Percentiles rank a stretch among this genome's conserved stretches.
Conservation (phyloP, 2,888 invertebrate genomes). For the Kryphioiulus occultus region DNA sequence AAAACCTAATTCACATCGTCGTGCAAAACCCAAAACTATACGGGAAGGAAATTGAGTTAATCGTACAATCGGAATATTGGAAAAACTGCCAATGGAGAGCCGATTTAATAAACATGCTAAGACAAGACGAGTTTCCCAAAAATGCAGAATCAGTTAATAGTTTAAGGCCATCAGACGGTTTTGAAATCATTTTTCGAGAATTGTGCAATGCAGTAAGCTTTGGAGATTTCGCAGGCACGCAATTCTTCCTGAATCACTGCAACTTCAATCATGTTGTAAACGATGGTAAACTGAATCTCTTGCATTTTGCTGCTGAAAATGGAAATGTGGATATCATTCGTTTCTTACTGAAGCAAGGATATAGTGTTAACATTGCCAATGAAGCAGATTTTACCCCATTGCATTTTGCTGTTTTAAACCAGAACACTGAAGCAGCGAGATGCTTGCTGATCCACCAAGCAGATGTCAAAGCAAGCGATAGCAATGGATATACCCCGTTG, state of each 20-base stretch:
- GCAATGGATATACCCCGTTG: slow-evolving; percentile 57
- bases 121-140: neutral
- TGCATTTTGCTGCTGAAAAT: slow-evolving; percentile 37
- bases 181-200: neutral
- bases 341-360: neutral
- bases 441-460: neutral
- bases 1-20: neutral
- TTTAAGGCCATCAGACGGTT: neutral
- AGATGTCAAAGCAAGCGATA: slow-evolving; percentile 70
- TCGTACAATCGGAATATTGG: neutral
- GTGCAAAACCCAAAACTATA: neutral
- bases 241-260: neutral
- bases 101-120: neutral
- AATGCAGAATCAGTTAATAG: neutral
- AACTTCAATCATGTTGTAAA: neutral
- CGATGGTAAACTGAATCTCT: neutral
- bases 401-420: slow-evolving; percentile 27
- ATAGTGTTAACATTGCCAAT: neutral
- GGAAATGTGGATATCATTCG: neutral
- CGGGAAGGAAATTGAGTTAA: neutral
- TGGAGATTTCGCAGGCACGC: neutral
- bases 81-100: neutral
- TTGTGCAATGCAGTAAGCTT: neutral
- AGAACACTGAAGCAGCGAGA: neutral
- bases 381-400: neutral